These are phyloP conservation scores for Trichechus manatus DNA, from an alignment of 2,113 vertebrate genomes.

Conservation along the genomic window DNA sequence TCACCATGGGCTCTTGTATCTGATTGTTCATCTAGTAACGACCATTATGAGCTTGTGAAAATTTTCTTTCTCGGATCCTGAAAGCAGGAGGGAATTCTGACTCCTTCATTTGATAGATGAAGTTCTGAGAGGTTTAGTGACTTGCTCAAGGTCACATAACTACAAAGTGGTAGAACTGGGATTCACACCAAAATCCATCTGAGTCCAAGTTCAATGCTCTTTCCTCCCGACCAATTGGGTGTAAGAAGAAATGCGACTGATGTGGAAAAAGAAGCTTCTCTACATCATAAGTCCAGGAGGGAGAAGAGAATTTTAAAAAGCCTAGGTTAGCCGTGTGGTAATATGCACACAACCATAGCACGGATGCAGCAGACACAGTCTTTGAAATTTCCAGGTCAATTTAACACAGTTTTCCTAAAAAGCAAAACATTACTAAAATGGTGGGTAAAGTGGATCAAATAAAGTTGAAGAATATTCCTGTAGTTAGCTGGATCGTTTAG, in stretches of 20 bases:
- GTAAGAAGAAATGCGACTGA: neutral
- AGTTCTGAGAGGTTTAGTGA: neutral
- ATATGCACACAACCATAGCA: neutral
- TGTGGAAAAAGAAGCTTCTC: neutral
- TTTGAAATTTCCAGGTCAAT: slow-evolving; percentile 45
- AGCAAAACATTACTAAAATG: neutral
- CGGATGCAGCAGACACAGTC: neutral
- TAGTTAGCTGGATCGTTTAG: neutral
- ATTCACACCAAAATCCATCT: slow-evolving; percentile 4
- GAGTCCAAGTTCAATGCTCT: neutral
- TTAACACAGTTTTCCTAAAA: slow-evolving; percentile 23
- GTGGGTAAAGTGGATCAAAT: neutral
- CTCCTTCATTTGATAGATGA: neutral
- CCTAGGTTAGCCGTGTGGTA: neutral
- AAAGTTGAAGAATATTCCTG: slow-evolving; percentile 40
- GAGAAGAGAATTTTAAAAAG: neutral
- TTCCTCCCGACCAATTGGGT: neutral
- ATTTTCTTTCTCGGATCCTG: slow-evolving; percentile 34
- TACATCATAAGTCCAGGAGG: neutral
- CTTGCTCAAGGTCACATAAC: neutral
- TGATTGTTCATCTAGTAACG: neutral
- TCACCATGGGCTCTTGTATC: neutral
- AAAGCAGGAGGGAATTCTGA: slow-evolving; percentile 33
- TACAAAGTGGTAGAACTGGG: neutral
- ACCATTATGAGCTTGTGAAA: neutral